Evolutionary conservation across 2,113 vertebrate species (phyloP), one percentile per base, ranked within the genome.

Genomic region (Melanocharis versteri): DNA sequence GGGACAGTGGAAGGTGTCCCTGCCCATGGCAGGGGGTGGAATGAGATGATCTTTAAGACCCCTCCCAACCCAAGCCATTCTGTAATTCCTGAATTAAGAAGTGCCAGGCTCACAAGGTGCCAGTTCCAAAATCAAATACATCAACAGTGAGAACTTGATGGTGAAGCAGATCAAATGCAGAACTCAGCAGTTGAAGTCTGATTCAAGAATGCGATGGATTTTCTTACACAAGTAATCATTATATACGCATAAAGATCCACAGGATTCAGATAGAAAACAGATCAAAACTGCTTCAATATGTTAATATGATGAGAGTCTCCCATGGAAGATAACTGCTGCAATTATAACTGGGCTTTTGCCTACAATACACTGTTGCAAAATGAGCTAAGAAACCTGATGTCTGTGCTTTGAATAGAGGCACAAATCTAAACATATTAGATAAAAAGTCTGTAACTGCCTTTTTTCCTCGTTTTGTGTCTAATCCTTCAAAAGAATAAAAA

Each of bases 41-140:
- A 42, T 1, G 3, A 4, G 18, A 37, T 64, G 26, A 0, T 0
- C 10, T 42, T 33, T 27, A 65, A n/a, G 3, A 5, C 19, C 14
- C 35, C 21, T 57, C 19, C 26, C 30, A 79, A 64, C 4, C 26
- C 66, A 79, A 47, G 30, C 7, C 37, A 37, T 24, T 28, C 33
- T 11, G 6, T 7, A 15, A 20, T 44, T 33, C 40, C 33, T 60
- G 24, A 73, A 80, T 31, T 30, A 73, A 50, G 45, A 70, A 75
- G 40, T 2, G 15, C 10, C 22, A 68, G 40, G 13, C 19, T 77
- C 61, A n/a, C 1, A 7, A 80, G 53, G 27, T 21, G 10, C 24
- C 54, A 42, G 23, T 17, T 48, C 72, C 76, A 31, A 77, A 81
- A 26, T 26, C n/a, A 68, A 75, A 47, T 1, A 27, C 10, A 20